Base-by-base conservation (phyloP, 2,888 invertebrate genomes). In the Blastobasis lacticolella region DNA sequence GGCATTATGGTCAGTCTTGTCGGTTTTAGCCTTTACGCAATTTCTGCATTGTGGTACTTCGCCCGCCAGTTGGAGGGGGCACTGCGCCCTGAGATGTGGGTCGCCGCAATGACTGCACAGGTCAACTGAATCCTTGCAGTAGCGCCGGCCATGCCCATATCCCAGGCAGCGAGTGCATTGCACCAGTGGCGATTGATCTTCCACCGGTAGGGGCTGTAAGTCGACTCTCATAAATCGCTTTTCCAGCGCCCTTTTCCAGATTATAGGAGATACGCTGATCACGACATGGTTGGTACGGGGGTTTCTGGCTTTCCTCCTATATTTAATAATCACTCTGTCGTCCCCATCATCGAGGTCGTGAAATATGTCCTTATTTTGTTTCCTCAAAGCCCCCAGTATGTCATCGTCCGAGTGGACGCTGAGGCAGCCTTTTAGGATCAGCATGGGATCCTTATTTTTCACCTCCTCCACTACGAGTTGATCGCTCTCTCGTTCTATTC, bases 91-190 rank as follows among this genome's bases (percentile, higher is more conserved):
- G 36, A 53, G 5, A 44, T 63, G 61, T 0, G 54, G 51, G 0
- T 56, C 63, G 0, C 58, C 61, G 45, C 61, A 63, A 52, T 63
- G 59, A 42, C 59, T 53, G 50, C 63, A 63, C 5, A 38, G 8
- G 6, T 55, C 57, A 4, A 10, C 44, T 5, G 40, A 1, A 4
- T 60, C 58, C 0, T 10, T 54, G 49, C 63, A 63, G 45, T 51
- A 48, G 3, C 54, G 44, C 23, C n/a, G 51, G 0, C 53, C 45
- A 10, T 61, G 60, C 0, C 61, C 59, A 6, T 53, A 61, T 0
- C 55, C 23, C 23, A 23, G 23, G 23, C 23, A 23, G 23, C 23
- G 23, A 23, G 23, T 23, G 23, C 23, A 23, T 3, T 23, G 23
- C 3, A 23, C 23, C 3, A 23, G 23, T 23, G 23, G 23, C 23